Conservation (phyloP, 2,113 vertebrate genomes). For the Excalfactoria chinensis region DNA sequence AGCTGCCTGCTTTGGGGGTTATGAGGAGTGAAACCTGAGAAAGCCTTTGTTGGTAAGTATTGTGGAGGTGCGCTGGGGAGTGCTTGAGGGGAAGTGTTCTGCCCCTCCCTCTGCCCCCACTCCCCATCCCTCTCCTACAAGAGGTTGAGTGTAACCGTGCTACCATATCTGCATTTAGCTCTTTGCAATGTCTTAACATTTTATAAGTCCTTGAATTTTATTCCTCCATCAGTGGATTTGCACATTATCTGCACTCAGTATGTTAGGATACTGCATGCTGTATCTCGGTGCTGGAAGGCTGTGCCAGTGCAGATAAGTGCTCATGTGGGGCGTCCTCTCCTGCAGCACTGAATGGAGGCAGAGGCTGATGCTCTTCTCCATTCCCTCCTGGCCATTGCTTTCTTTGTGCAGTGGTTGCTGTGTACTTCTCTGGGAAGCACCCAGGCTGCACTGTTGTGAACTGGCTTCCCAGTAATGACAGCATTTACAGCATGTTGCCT, state of each 20-base stretch:
- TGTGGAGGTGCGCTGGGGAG: constrained; percentile 25
- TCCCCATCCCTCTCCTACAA: neutral
- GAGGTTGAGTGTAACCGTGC: neutral
- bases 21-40: constrained; percentile 42
- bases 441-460: neutral
- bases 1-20: neutral
- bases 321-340: accelerated
- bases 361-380: accelerated
- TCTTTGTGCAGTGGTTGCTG: neutral
- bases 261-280: neutral
- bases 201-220: neutral
- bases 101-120: neutral
- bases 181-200: neutral
- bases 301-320: neutral
- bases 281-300: accelerated
- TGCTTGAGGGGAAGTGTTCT: neutral
- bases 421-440: accelerated
- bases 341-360: accelerated
- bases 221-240: neutral
- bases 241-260: neutral
- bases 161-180: neutral
- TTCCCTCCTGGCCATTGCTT: accelerated
- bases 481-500: neutral
- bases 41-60: constrained; percentile 50
- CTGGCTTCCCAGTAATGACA: neutral